Conservation (phyloP, 2,888 invertebrate genomes). For the Globia sparganii region DNA sequence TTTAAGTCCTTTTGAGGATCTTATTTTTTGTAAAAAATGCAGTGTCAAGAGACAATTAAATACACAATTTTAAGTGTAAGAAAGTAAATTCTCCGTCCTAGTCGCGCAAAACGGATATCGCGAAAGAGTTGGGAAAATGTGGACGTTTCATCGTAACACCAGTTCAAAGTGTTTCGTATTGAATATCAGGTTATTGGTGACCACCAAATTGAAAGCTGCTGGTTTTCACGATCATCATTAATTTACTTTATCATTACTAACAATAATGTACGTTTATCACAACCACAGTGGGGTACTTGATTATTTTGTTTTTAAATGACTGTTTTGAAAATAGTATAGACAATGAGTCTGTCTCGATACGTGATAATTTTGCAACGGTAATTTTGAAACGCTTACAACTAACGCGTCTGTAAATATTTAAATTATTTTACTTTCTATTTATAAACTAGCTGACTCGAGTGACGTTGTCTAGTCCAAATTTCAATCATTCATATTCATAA, state of each 20-base stretch:
- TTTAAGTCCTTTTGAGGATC: neutral
- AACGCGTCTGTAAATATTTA: neutral
- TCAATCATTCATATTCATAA: neutral
- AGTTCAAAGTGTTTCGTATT: neutral
- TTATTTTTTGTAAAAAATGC: neutral
- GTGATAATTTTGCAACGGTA: no score
- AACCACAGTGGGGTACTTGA: constrained; percentile 4
- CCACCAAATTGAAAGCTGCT: constrained; percentile 17
- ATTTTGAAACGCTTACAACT: neutral
- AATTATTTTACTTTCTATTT: neutral
- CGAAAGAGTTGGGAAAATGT: neutral
- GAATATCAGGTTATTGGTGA: constrained; percentile 1
- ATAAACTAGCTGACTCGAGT: neutral
- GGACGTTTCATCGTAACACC: neutral
- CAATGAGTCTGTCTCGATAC: neutral
- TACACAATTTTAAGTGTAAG: neutral
- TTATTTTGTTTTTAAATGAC: neutral
- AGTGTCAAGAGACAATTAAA: neutral
- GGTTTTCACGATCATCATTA: neutral
- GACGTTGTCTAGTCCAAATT: neutral
- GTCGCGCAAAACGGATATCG: neutral
- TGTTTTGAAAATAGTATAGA: neutral
- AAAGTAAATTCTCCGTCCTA: constrained; percentile 2
- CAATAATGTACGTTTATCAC: neutral
- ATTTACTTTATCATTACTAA: constrained; percentile 22